A percentile compares a stretch with the other conserved stretches of the same genome.
These are phyloP conservation scores for Cynaeus angustus DNA, from an alignment of 2,888 invertebrate genomes.

Conservation along the genomic window DNA sequence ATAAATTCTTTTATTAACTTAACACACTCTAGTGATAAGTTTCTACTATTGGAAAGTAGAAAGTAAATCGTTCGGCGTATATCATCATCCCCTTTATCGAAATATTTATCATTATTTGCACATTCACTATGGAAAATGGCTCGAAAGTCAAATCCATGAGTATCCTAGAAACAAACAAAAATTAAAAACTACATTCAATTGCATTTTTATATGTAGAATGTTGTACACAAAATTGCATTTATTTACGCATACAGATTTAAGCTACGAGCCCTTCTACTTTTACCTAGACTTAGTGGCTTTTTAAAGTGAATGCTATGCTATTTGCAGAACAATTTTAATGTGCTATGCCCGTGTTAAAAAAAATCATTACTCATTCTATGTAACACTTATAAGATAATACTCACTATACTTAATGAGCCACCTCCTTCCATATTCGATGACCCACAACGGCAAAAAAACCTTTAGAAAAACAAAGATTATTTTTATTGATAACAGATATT, in stretches of 20 bases:
- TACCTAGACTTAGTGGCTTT: constrained; percentile 36
- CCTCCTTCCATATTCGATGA: constrained; percentile 23
- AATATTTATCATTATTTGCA: constrained; percentile 28
- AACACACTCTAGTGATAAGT: constrained; percentile 40
- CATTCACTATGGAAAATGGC: constrained; percentile 38
- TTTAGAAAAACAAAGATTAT: constrained; percentile 14
- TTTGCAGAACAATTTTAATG: constrained; percentile 28
- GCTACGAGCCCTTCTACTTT: constrained; percentile 28
- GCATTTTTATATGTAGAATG: constrained; percentile 11
- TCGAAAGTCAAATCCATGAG: constrained; percentile 34
- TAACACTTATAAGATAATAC: constrained; percentile 29
- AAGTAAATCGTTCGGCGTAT: constrained; percentile 27
- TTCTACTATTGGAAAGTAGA: constrained; percentile 35
- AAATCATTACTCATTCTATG: constrained; percentile 20
- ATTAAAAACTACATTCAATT: constrained; percentile 40
- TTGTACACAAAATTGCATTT: constrained; percentile 37
- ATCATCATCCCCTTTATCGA: constrained; percentile 32
- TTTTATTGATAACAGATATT: constrained; percentile 23
- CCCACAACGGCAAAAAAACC: constrained; percentile 25
- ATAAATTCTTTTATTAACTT: constrained; percentile 40
- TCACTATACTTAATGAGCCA: constrained; percentile 36
- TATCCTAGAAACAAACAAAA: constrained; percentile 33
- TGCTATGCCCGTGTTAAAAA: constrained; percentile 33
- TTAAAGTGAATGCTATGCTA: constrained; percentile 21
- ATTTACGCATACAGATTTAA: constrained; percentile 35